These are phyloP conservation scores for Microcebus murinus DNA, from an alignment of 2,113 vertebrate genomes.

Conservation along the genomic window DNA sequence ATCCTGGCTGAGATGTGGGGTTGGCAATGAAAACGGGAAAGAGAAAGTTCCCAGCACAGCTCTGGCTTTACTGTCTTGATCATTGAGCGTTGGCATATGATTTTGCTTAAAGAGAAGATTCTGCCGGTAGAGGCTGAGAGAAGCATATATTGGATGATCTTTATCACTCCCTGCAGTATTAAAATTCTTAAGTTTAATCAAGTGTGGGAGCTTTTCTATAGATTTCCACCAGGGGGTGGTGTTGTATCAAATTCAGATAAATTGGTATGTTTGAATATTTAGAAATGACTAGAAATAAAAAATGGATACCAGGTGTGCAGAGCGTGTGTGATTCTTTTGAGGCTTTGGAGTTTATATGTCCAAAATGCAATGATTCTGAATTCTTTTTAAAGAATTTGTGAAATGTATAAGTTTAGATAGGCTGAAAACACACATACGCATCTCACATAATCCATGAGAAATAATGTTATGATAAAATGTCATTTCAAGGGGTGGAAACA, in stretches of 20 bases:
- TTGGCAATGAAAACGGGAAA: neutral
- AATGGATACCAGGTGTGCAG: neutral
- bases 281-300: constrained; percentile 58
- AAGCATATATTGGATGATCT: neutral
- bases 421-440: neutral
- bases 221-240: constrained; percentile 71
- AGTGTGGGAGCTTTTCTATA: neutral
- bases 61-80: neutral
- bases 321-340: neutral
- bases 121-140: neutral
- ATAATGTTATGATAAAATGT: neutral
- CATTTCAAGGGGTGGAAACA: neutral
- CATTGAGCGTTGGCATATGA: neutral
- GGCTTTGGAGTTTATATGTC: neutral
- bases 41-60: neutral
- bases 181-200: neutral
- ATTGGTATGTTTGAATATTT: constrained; percentile 2
- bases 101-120: neutral
- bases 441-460: neutral
- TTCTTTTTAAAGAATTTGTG: constrained; percentile 20
- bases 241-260: constrained; percentile 46
- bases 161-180: neutral
- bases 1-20: neutral
- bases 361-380: neutral
- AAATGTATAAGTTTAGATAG: neutral